Conservation (phyloP, 2,888 invertebrate genomes). For the Hypomecis punctinalis region DNA sequence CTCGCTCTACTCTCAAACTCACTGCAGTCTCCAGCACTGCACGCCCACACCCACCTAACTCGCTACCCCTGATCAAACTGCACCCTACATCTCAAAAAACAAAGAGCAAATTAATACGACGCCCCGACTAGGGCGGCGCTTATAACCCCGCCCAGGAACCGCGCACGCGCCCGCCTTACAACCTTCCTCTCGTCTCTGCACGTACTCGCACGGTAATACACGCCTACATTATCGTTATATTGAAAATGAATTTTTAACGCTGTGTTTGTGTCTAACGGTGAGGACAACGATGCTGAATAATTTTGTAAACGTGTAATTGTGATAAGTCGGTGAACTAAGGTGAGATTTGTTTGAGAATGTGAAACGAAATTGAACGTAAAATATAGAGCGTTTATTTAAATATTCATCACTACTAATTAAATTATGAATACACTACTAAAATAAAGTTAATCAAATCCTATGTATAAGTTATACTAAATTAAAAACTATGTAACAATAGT, state of each 20-base stretch:
- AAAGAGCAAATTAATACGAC: constrained; percentile 30
- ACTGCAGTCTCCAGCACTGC: constrained; percentile 62
- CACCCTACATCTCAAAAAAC: constrained; percentile 29
- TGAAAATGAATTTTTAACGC: constrained; percentile 78
- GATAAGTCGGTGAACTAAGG: constrained; percentile 21
- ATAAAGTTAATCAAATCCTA: constrained; percentile 24
- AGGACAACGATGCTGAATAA: constrained; percentile 44
- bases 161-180: constrained; percentile 75
- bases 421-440: constrained; percentile 18
- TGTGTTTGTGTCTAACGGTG: constrained; percentile 59
- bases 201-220: constrained; percentile 67
- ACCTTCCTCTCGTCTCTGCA: constrained; percentile 28
- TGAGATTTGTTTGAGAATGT: constrained; percentile 6
- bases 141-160: constrained; percentile 67
- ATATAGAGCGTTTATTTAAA: constrained; percentile 17
- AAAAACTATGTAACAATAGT: constrained; percentile 29
- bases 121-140: constrained; percentile 58
- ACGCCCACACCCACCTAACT: constrained; percentile 60
- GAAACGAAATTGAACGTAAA: constrained; percentile 4
- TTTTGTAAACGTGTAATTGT: constrained; percentile 33
- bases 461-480: constrained; percentile 31
- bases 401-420: constrained; percentile 8
- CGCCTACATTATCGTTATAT: constrained; percentile 84
- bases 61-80: constrained; percentile 15
- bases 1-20: constrained; percentile 62